Evolutionary conservation across 2,113 vertebrate genomes (phyloP), one percentile per base, ranked within the genome.

Genomic region (Recurvirostra avosetta): DNA sequence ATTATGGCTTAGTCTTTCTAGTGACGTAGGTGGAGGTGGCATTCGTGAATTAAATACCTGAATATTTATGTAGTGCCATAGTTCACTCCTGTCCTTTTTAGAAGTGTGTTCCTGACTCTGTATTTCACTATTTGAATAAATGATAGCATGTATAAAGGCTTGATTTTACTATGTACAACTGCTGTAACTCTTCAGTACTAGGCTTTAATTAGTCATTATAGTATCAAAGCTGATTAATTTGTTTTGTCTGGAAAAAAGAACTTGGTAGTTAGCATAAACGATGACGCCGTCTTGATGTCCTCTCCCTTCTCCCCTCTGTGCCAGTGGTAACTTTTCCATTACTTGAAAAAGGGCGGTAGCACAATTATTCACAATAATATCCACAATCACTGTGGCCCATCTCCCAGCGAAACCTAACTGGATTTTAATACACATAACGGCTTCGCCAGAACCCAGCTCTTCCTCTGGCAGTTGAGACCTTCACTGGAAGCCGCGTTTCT

Each of bases 341-440:
- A 20, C 55, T 34, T 7, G 32, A 32, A 32, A 56, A 12, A 30
- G 47, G 21, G 18, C 19, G 32, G 30, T 32, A 7, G 7, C 55
- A 58, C 55, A 20, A 34, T 21, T 58, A 25, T 61, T 16, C 58
- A 61, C n/a, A 25, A 11, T 23, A 13, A 13, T n/a, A 32, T 41
- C 59, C 12, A n/a, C 6, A 7, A 9, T 26, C 50, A 11, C n/a
- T 40, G 41, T 34, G 43, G 49, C 26, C 32, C 32, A 52, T 36
- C 6, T 22, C 32, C 47, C 62, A 58, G 18, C 17, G 52, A 63
- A 88, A 38, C 38, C 9, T 13, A 10, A 29, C 22, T 34, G 55
- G 49, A 68, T 40, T 59, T 20, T 27, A 14, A 45, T 21, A 18
- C 49, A 8, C 1, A 1, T 12, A 8, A 18, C 7, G 0, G 4